Evolutionary conservation across 1,140 invertebrate species (phyloP).

Genomic region (Sminthurides bifidus): DNA sequence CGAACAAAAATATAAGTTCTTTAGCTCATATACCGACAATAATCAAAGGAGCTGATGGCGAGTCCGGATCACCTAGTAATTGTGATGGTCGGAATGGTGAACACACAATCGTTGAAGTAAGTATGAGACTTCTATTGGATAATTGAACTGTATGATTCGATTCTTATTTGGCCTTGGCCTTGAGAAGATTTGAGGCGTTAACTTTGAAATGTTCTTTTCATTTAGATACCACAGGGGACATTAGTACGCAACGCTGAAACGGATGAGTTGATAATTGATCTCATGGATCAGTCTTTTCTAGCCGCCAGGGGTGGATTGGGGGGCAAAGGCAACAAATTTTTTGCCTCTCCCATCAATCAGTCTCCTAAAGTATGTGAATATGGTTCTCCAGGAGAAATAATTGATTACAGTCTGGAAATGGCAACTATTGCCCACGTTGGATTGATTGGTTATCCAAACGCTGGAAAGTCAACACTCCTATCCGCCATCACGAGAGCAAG

Average conservation of each 20-base stretch:
- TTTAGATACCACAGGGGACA: constrained; percentile 75
- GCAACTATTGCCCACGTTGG: constrained; percentile 89
- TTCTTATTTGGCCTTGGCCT: not conserved
- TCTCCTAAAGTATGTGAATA: constrained; percentile 74
- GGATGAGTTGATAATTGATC: constrained; percentile 56
- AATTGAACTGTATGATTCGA: not conserved
- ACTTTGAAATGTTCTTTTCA: no score
- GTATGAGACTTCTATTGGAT: not conserved
- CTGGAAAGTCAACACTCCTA: constrained; percentile 89
- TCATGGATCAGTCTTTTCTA: constrained; percentile 66
- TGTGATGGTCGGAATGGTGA: constrained; percentile 76
- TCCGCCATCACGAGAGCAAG: constrained; percentile 77
- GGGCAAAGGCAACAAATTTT: constrained; percentile 89
- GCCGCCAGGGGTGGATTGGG: constrained; percentile 88
- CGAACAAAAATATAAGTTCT: constrained; percentile 48
- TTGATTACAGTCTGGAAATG: constrained; percentile 64
- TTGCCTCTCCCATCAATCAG: constrained; percentile 66
- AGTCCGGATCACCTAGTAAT: constrained; percentile 58
- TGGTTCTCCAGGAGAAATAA: constrained; percentile 71
- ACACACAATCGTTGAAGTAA: constrained; percentile 56
- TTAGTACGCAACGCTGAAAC: constrained; percentile 48
- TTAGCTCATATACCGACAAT: constrained; percentile 53
- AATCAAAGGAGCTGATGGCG: constrained; percentile 54
- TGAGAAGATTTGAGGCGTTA: not conserved
- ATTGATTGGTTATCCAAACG: constrained; percentile 81